Conservation (phyloP, 2,113 vertebrate species). For the Larimichthys crocea region DNA sequence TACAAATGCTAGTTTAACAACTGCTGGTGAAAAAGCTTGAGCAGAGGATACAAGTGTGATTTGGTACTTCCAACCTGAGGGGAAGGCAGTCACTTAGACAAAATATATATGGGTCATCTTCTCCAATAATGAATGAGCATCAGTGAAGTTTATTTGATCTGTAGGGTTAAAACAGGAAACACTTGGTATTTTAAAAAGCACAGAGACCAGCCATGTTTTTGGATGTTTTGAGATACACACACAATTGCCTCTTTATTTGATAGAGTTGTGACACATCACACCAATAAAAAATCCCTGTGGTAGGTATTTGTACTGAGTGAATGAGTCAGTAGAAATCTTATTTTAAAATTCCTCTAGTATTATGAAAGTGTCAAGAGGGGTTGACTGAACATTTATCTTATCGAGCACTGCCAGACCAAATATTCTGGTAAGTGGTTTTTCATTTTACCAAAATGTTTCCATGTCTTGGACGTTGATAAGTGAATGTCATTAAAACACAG, state of each 20-base stretch:
- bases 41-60: background rate
- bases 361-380: background rate
- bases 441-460: background rate
- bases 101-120: background rate
- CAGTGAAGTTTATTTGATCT: background rate
- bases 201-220: background rate
- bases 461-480: background rate
- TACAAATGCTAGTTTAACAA: background rate
- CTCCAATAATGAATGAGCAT: background rate
- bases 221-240: background rate
- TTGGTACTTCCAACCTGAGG: background rate
- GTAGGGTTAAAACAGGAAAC: background rate
- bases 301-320: background rate
- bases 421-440: background rate
- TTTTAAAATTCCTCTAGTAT: background rate
- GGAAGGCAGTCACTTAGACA: background rate
- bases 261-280: background rate
- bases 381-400: background rate
- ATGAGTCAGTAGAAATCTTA: background rate
- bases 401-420: background rate
- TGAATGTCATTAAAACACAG: background rate
- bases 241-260: conserved; percentile 10
- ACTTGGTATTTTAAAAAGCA: background rate
- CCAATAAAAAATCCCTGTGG: background rate
- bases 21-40: background rate